Evolutionary conservation across 2,888 invertebrate species (phyloP).

Genomic region (Erynnis tages): DNA sequence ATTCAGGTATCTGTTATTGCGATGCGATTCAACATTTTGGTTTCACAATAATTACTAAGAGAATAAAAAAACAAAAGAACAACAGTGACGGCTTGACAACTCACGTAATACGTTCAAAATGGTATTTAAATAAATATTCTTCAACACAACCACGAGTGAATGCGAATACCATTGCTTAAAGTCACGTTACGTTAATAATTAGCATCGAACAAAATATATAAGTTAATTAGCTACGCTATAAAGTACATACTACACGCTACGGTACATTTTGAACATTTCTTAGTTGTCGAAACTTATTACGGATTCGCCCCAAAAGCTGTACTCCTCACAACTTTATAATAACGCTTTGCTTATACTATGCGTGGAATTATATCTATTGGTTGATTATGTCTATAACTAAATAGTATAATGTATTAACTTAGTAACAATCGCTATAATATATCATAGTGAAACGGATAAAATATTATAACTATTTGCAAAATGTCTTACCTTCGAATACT

Average conservation of each 20-base stretch:
- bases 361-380: neutral
- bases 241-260: slow-evolving; percentile 16
- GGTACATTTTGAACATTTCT: slow-evolving; percentile 31
- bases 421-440: neutral
- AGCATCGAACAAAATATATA: slow-evolving; percentile 34
- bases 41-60: slow-evolving; percentile 38
- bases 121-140: slow-evolving; percentile 33
- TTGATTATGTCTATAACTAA: neutral
- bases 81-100: slow-evolving; percentile 5
- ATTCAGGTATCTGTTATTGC: slow-evolving; percentile 65
- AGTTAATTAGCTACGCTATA: slow-evolving; percentile 32
- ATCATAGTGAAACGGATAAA: neutral
- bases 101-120: slow-evolving; percentile 27
- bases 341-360: neutral
- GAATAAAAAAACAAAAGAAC: slow-evolving; percentile 2
- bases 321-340: neutral
- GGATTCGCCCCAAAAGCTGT: neutral
- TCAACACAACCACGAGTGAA: slow-evolving; percentile 75
- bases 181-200: slow-evolving; percentile 8
- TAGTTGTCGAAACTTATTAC: slow-evolving; percentile 9
- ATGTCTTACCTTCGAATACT: neutral
- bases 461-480: neutral
- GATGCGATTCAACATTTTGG: slow-evolving; percentile 50
- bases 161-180: slow-evolving; percentile 38
- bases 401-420: slow-evolving; percentile 1